phyloP scores from a whole-genome alignment of 2,888 invertebrate species.

The Leucophenga maculata region DNA sequence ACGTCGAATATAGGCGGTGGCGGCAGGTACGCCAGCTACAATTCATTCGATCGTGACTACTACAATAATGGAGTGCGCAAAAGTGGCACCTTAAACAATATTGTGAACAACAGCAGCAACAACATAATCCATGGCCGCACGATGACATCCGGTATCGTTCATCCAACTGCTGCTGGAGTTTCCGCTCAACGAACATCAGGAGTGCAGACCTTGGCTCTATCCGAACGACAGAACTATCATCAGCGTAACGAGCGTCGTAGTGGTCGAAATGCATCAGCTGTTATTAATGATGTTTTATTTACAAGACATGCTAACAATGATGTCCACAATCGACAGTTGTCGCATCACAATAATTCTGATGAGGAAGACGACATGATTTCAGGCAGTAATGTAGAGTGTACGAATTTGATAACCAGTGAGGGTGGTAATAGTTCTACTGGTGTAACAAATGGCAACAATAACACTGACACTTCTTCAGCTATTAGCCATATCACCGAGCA shows the following conservation, averaged over 20 bases:
- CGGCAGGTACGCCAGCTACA: slow-evolving; percentile 63
- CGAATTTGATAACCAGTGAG: slow-evolving; percentile 64
- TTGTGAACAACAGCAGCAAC: slow-evolving; percentile 47
- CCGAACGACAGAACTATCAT: slow-evolving; percentile 38
- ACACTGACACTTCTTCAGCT: slow-evolving; percentile 32
- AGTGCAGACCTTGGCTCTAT: slow-evolving; percentile 41
- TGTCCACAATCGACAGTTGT: too few relatives aligned
- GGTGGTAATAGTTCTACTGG: slow-evolving; percentile 34
- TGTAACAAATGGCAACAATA: slow-evolving; percentile 39
- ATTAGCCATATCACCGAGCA: slow-evolving; percentile 14
- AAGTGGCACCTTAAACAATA: slow-evolving; percentile 70
- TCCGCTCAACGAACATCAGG: slow-evolving; percentile 46
- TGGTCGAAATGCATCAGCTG: slow-evolving; percentile 16
- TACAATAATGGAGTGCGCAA: slow-evolving; percentile 65
- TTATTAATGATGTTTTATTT: slow-evolving; percentile 44
- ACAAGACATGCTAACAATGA: slow-evolving; percentile 38
- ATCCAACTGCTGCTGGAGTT: slow-evolving; percentile 36
- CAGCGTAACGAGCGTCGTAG: slow-evolving; percentile 31
- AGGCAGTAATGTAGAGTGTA: slow-evolving; percentile 65
- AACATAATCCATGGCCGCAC: slow-evolving; percentile 21
- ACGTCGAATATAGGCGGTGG: slow-evolving; percentile 52
- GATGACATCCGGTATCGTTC: slow-evolving; percentile 37
- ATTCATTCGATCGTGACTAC: slow-evolving; percentile 66
- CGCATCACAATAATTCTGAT: slow-evolving; percentile 53
- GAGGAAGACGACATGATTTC: slow-evolving; percentile 64